Evolutionary conservation across 2,113 vertebrate genomes (phyloP).

Genomic region (Sprattus sprattus): DNA sequence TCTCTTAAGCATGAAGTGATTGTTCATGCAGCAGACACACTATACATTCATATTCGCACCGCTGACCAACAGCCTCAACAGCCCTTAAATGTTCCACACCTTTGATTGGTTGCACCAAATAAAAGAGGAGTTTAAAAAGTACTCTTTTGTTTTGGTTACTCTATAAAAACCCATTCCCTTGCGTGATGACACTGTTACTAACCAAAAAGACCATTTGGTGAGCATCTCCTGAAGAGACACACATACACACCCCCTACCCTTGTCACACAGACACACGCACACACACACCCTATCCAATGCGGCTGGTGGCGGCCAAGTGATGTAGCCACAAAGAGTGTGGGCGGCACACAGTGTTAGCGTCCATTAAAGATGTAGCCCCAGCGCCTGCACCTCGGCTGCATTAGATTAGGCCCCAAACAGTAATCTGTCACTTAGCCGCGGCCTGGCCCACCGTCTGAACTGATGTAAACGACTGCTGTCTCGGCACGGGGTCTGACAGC

Average conservation of each 20-base stretch:
- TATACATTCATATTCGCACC: not conserved
- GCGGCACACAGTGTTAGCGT: conserved; percentile 35
- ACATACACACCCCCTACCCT: too few species aligned
- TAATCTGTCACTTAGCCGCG: conserved; percentile 74
- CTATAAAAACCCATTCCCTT: not conserved
- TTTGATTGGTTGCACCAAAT: not conserved
- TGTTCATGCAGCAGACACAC: not conserved
- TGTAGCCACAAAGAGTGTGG: not conserved
- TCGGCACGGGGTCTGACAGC: conserved; percentile 60
- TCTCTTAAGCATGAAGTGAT: not conserved
- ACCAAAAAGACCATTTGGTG: not conserved
- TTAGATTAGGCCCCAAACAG: conserved; percentile 72
- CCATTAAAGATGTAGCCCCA: conserved; percentile 73
- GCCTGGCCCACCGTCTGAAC: conserved; percentile 58
- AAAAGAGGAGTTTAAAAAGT: not conserved
- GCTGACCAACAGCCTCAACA: not conserved
- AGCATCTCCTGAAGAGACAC: not conserved
- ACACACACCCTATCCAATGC: not conserved
- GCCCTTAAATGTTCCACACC: not conserved
- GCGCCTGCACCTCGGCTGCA: conserved; percentile 56
- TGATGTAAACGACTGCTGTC: conserved; percentile 69
- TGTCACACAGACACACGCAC: not conserved
- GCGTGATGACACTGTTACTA: not conserved
- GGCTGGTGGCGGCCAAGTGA: conserved; percentile 51
- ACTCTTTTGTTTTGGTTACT: not conserved